Percentiles rank a stretch among this genome's conserved stretches.
These are phyloP conservation scores for Diglossa cyanea DNA, from an alignment of 2,797 vertebrate genomes.

Conservation along the genomic window DNA sequence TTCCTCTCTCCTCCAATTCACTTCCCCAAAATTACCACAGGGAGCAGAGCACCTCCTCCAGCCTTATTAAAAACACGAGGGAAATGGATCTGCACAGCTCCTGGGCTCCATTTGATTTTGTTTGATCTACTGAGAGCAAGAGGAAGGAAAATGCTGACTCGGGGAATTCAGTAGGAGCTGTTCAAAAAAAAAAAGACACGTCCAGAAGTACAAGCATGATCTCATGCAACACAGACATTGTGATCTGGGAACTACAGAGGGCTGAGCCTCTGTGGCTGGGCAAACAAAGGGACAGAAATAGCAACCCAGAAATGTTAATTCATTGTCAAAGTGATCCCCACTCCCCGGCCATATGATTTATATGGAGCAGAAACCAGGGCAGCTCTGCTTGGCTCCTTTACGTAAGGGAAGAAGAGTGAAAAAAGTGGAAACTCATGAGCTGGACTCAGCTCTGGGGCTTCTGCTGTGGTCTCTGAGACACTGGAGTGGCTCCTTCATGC, in stretches of 20 bases:
- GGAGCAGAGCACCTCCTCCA: not conserved
- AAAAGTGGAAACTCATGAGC: not conserved
- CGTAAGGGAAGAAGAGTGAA: not conserved
- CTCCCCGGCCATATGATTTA: not conserved
- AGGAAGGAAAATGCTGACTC: conserved; percentile 33
- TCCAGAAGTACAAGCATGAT: conserved; percentile 25
- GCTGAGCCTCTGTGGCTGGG: conserved; percentile 18
- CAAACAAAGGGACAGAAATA: conserved; percentile 58
- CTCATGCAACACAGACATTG: conserved; percentile 5
- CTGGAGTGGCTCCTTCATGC: not conserved
- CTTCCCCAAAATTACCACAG: not conserved
- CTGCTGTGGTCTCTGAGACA: not conserved
- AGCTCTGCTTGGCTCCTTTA: not conserved
- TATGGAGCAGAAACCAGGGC: conserved; percentile 26
- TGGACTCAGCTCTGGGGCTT: not conserved
- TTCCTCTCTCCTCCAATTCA: not conserved
- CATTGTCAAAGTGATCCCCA: not conserved
- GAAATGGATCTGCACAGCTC: not conserved
- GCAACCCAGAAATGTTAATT: conserved; percentile 26
- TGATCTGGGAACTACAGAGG: conserved; percentile 23
- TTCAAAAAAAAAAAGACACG: not conserved
- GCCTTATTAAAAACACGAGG: not conserved
- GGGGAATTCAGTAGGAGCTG: not conserved
- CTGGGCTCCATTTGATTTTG: not conserved
- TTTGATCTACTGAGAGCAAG: not conserved